Evolutionary conservation across 2,797 vertebrate species (phyloP).

Genomic region (Clarias laeviceps): DNA sequence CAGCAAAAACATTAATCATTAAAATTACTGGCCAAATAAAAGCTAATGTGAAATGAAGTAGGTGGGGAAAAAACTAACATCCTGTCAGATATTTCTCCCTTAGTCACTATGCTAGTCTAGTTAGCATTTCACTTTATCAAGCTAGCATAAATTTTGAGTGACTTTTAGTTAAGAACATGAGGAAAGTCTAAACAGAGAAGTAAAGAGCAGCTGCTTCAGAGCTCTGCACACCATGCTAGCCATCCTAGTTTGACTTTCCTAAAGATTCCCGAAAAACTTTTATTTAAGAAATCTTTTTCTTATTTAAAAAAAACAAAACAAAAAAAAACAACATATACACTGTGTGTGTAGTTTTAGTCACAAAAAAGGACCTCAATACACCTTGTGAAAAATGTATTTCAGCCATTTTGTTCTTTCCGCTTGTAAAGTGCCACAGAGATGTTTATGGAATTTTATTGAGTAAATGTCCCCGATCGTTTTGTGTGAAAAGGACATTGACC

Average conservation of each 20-base stretch:
- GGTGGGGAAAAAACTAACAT: too few species aligned
- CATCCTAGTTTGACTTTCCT: background rate
- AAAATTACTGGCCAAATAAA: background rate
- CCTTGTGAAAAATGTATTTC: background rate
- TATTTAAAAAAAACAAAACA: too few species aligned
- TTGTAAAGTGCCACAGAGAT: background rate
- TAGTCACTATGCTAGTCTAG: background rate
- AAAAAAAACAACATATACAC: too few species aligned
- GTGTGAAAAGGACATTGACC: background rate
- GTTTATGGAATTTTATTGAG: background rate
- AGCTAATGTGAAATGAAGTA: too few species aligned
- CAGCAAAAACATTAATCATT: background rate
- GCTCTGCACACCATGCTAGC: background rate
- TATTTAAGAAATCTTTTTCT: background rate
- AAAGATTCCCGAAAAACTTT: background rate
- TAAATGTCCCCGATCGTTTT: background rate
- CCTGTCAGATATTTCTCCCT: background rate
- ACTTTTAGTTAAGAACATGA: too few species aligned
- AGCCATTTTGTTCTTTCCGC: background rate
- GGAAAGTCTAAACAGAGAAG: too few species aligned
- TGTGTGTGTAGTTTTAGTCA: background rate
- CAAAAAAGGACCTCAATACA: background rate
- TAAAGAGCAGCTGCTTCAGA: background rate
- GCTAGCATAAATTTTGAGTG: background rate
- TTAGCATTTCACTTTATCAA: background rate